These are phyloP conservation scores for Dryocosmus kuriphilus DNA, from an alignment of 2,888 invertebrate species.

Conservation along the genomic window DNA sequence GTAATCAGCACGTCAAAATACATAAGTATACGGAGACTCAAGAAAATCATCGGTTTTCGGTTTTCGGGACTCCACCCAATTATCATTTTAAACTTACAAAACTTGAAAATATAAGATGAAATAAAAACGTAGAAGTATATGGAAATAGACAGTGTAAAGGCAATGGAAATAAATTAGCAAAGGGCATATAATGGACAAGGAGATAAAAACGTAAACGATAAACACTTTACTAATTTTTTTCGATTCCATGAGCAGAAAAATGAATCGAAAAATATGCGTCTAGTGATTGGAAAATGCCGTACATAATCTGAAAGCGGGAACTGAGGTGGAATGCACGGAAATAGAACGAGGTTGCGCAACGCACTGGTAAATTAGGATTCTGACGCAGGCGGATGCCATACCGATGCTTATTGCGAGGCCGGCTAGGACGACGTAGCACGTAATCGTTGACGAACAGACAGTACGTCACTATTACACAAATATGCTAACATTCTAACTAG, in stretches of 20 bases:
- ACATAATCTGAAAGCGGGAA: slow-evolving; percentile 49
- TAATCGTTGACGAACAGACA: slow-evolving; percentile 29
- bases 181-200: too few relatives aligned
- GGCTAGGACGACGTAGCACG: slow-evolving; percentile 29
- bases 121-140: too few relatives aligned
- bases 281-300: slow-evolving; percentile 43
- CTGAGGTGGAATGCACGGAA: slow-evolving; percentile 62
- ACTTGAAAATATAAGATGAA: fast-evolving
- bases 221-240: not conserved
- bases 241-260: not conserved
- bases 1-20: too few relatives aligned
- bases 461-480: slow-evolving; percentile 32
- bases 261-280: not conserved
- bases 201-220: too few relatives aligned
- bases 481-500: not conserved
- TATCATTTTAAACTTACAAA: too few relatives aligned
- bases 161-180: too few relatives aligned
- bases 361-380: slow-evolving; percentile 69
- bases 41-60: too few relatives aligned
- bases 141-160: too few relatives aligned
- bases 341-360: slow-evolving; percentile 69
- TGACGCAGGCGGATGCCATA: slow-evolving; percentile 71
- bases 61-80: too few relatives aligned
- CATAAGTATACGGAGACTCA: too few relatives aligned
- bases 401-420: slow-evolving; percentile 67